A percentile compares a stretch with the other conserved stretches of the same genome.
Evolutionary conservation across 2,113 vertebrate genomes (phyloP).

Genomic region (Notothenia coriiceps): DNA sequence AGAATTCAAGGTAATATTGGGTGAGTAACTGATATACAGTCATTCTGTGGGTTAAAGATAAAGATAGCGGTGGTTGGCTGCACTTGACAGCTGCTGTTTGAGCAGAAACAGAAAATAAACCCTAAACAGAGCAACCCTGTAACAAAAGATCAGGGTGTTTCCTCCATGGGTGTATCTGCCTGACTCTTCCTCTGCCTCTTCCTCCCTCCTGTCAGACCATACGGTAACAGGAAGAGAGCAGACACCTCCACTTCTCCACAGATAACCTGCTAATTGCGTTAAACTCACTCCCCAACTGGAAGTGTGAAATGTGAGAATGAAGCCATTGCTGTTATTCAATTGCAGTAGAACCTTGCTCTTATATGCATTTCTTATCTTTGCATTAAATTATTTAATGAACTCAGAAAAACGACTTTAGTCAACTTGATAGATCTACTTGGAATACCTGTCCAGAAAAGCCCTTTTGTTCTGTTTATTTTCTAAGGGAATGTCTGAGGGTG

Average conservation of each 20-base stretch:
- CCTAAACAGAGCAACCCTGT: conserved; percentile 45
- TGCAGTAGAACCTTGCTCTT: background rate
- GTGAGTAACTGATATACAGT: no score
- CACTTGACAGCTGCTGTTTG: conserved; percentile 62
- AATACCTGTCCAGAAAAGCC: conserved; percentile 72
- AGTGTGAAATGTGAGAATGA: conserved; percentile 66
- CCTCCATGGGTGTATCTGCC: conserved; percentile 78
- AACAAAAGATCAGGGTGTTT: conserved; percentile 74
- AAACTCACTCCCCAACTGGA: conserved; percentile 60
- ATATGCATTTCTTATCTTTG: background rate
- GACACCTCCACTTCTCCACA: conserved; percentile 70
- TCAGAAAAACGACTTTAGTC: conserved; percentile 24
- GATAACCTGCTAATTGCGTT: conserved; percentile 83
- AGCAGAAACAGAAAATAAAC: conserved; percentile 58
- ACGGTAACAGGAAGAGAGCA: conserved; percentile 64
- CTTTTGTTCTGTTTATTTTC: conserved; percentile 82
- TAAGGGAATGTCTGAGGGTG: conserved; percentile 78
- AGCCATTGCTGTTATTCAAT: background rate
- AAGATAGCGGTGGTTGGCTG: background rate
- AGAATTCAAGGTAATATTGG: no score
- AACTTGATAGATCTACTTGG: conserved; percentile 56
- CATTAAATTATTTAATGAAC: conserved; percentile 7
- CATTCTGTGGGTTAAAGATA: background rate
- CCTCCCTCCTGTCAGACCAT: conserved; percentile 62
- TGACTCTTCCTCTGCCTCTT: conserved; percentile 30